Evolutionary conservation across 2,113 vertebrate genomes (phyloP).

Genomic region (Zingel zingel): DNA sequence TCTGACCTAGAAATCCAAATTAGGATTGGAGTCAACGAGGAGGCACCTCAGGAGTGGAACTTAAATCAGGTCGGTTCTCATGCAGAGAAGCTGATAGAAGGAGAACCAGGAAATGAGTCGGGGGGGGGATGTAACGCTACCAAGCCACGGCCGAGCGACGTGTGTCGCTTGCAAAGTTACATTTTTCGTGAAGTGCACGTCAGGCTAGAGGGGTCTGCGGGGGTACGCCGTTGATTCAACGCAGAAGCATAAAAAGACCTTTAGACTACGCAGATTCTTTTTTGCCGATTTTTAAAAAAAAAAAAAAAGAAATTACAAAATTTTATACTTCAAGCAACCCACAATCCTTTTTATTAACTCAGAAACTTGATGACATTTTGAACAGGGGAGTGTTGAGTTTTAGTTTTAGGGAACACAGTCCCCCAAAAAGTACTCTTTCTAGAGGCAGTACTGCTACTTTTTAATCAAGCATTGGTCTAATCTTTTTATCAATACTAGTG

Average conservation of each 20-base stretch:
- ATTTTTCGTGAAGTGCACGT: too few species aligned
- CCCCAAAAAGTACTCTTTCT: not conserved
- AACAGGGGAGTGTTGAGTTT: not conserved
- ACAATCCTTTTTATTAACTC: not conserved
- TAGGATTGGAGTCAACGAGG: slow-evolving; percentile 18
- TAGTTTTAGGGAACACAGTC: too few species aligned
- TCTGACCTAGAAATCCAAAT: slow-evolving; percentile 59
- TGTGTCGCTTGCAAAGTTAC: too few species aligned
- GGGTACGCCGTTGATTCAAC: too few species aligned
- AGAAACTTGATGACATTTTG: not conserved
- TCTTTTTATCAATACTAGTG: not conserved
- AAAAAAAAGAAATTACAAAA: too few species aligned
- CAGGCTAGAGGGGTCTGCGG: too few species aligned
- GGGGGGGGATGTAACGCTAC: too few species aligned
- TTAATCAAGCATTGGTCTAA: not conserved
- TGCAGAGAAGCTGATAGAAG: not conserved
- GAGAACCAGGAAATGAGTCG: too few species aligned
- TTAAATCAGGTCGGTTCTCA: slow-evolving; percentile 32
- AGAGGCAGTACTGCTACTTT: not conserved
- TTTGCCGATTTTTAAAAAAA: not conserved
- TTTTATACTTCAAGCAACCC: not conserved
- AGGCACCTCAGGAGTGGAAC: slow-evolving; percentile 17
- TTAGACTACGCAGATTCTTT: too few species aligned
- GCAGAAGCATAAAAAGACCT: too few species aligned
- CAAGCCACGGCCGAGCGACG: too few species aligned